Evolutionary conservation across 2,797 vertebrate species (phyloP), one percentile per base, ranked within the genome.

Genomic region (Choloepus didactylus): DNA sequence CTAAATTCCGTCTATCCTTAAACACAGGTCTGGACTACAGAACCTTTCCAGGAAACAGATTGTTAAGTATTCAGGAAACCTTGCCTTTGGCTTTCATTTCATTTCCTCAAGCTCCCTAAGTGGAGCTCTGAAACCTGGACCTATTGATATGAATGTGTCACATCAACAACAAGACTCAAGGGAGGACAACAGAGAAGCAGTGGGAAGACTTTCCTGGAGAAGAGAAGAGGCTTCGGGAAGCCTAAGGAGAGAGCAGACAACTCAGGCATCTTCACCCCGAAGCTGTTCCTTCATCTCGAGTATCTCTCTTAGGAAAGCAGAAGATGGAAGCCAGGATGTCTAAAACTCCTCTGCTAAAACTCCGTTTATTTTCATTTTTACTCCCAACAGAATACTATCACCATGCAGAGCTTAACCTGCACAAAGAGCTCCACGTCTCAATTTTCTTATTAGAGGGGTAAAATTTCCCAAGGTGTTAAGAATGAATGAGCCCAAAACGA

Each of bases 281-380:
- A 1, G 10, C 70, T 2, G 11, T 6, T 9, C 35, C 0, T 2
- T 77, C 41, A 46, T 51, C 51, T 41, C 3, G 2, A 82, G 44
- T 11, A 4, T 18, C 93, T 38, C 0, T 0, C 6, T 21, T 0
- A 0, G 35, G 41, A 9, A 76, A 7, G 3, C 12, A 14, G 15
- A 60, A 2, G n/a, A 27, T 23, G 12, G n/a, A 60, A 23, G 29
- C 4, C 51, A 75, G 12, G 46, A 23, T 10, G 27, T 16, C 56
- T 51, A n/a, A 64, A 70, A 59, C 15, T 25, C 23, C 80, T 38
- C 29, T 38, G 38, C 83, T 44, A 87, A 90, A 92, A 92, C 16
- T 38, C 59, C 56, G 38, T 87, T 31, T 67, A 19, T 38, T 83
- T 44, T 56, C 38, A 35, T 11, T 27, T 49, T 51, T 15, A 29